Evolutionary conservation across 2,797 vertebrate species (phyloP).

Genomic region (Taeniopygia guttata): DNA sequence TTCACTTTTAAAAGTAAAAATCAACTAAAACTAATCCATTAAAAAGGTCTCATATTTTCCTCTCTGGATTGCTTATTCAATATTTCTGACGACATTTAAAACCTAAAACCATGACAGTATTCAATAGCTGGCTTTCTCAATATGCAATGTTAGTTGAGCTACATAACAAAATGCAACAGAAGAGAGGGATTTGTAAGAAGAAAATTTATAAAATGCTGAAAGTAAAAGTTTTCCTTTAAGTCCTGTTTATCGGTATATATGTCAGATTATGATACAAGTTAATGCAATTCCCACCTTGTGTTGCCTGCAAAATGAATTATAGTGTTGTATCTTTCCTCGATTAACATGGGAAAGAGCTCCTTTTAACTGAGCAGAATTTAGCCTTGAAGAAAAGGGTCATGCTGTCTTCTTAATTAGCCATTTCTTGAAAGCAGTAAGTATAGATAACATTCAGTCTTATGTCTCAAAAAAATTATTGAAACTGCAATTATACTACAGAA

Average conservation of each 20-base stretch:
- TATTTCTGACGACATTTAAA: background rate
- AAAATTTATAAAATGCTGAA: background rate
- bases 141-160: background rate
- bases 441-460: background rate
- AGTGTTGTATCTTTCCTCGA: background rate
- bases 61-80: background rate
- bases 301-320: background rate
- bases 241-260: accelerated
- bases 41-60: accelerated
- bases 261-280: background rate
- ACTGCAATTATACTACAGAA: background rate
- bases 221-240: background rate
- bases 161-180: background rate
- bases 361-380: background rate
- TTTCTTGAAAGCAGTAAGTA: background rate
- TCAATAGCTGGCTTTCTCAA: background rate
- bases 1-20: background rate
- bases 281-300: background rate
- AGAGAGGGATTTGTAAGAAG: background rate
- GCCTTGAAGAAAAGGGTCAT: background rate
- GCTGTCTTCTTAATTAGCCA: constrained; percentile 17
- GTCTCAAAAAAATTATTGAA: background rate
- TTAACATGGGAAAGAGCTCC: background rate
- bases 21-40: background rate
- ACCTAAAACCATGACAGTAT: too few species aligned